Evolutionary conservation across 2,888 invertebrate genomes (phyloP), one percentile per base, ranked within the genome.

Genomic region (Cyrtodaria siliqua): DNA sequence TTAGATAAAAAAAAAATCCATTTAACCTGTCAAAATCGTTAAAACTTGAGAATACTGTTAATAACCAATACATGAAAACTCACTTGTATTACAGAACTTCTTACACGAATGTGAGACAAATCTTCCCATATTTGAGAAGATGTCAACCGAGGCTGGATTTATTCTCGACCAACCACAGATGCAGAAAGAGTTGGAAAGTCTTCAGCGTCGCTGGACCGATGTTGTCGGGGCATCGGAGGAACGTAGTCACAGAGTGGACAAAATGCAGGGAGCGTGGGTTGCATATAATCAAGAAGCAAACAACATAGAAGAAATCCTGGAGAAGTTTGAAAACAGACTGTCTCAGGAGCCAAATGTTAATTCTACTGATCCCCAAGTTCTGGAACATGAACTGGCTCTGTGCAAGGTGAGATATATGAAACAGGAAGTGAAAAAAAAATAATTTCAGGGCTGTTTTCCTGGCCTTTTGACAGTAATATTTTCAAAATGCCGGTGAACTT

Each of bases 71-170:
- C n/a, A n/a, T n/a, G n/a, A n/a, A n/a, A n/a, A n/a, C n/a, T n/a
- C n/a, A n/a, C n/a, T n/a, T n/a, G n/a, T 64, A 59, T 83, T 87
- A 18, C 85, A 93, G 92, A 94, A 95, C 73, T 96, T 98, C 84
- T 95, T 96, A 84, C 94, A 95, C 81, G 96, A 97, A 91, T 96
- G 96, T 92, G 96, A 96, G 88, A 95, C 95, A 82, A 96, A 91
- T 64, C 79, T 90, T 49, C 90, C 89, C 1, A 73, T 90, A 24
- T 91, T 90, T 85, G 91, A 91, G 74, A 89, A 87, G 71, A 83
- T 92, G 85, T 84, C 81, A 42, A 86, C 88, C 12, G 91, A 91
- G 69, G 91, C 91, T n/a, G 84, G 89, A 9, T 89, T 89, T 69
- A 80, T 92, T 20, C 84, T 88, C 74, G 91, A 91, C 64, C 90